Evolutionary conservation across 1,140 invertebrate genomes (phyloP), one percentile per base, ranked within the genome.

Genomic region (Drosophila sechellia): DNA sequence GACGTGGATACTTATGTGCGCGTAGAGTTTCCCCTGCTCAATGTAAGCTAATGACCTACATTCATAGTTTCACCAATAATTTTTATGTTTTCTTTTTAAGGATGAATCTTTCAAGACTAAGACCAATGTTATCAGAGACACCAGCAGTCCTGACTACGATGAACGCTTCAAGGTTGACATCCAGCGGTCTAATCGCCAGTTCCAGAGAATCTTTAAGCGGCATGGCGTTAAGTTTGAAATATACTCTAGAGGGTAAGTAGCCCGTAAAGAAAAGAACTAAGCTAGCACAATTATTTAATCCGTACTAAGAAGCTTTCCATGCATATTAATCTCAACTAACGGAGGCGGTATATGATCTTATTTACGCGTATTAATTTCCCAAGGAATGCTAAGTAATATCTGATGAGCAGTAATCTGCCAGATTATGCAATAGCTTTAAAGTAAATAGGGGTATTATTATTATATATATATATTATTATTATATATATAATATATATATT

Each of bases 1-100:
- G 97, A 99, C 71, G 94, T 98, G 49, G 98, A 99, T 87, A 99
- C 98, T 4, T 99, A 98, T 92, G 96, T 99, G 5, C 97, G 96
- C 91, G 97, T 96, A 83, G 98, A 99, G 91, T 98, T 99, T 93
- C 98, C 98, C 3, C 97, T 95, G 92, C 97, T 98, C 10, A 95
- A 95, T 91, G 96, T 97, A 93, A 94, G 94, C 17, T 25, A 11
- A 27, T 4, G 1, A 11, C 20, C 6, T 5, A 1, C 6, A 11
- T 12, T 8, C 5, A 0, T n/a, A 35, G 17, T 8, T 22, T 31
- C 15, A 5, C 13, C 53, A 0, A 12, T 10, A 25, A 11, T 4
- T 20, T n/a, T 3, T 61, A 64, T 20, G 1, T 1, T 4, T 5
- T 31, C 1, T 80, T 93, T 3, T 91, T 22, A 22, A 97, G 94